These are phyloP conservation scores for Rhopalosiphum maidis DNA, from an alignment of 1,140 invertebrate species.

Conservation along the genomic window DNA sequence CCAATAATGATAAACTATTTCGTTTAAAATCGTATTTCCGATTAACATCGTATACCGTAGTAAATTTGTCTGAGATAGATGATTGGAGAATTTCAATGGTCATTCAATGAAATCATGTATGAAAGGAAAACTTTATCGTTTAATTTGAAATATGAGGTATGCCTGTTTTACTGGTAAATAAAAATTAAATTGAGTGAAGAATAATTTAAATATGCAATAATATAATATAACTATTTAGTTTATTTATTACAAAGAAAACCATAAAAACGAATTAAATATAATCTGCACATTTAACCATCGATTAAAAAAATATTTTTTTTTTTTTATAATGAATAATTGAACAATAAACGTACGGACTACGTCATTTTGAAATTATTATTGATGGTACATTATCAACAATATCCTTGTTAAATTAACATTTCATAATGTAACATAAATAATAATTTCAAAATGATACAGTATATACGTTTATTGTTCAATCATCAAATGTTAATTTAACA, in stretches of 20 bases:
- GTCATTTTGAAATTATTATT: neutral
- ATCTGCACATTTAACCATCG: too few species aligned
- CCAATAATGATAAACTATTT: neutral
- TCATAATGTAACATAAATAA: too few species aligned
- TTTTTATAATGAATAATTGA: neutral
- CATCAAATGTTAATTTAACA: neutral
- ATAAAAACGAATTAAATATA: neutral
- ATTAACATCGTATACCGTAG: neutral
- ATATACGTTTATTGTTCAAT: too few species aligned
- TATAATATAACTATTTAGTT: neutral
- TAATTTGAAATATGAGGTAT: neutral
- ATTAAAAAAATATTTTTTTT: constrained; percentile 10
- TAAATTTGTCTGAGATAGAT: neutral
- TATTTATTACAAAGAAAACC: neutral
- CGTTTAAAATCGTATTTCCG: neutral
- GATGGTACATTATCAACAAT: neutral
- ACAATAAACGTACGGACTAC: neutral
- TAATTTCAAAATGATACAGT: too few species aligned
- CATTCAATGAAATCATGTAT: neutral
- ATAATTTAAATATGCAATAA: neutral
- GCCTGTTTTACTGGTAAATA: neutral
- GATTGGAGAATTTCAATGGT: neutral
- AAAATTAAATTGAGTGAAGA: neutral
- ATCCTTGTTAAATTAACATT: too few species aligned
- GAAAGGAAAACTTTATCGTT: neutral